A percentile compares a stretch with the other conserved stretches of the same genome.
Evolutionary conservation across 1,140 invertebrate genomes (phyloP).

Genomic region (Pseudoatta argentina): DNA sequence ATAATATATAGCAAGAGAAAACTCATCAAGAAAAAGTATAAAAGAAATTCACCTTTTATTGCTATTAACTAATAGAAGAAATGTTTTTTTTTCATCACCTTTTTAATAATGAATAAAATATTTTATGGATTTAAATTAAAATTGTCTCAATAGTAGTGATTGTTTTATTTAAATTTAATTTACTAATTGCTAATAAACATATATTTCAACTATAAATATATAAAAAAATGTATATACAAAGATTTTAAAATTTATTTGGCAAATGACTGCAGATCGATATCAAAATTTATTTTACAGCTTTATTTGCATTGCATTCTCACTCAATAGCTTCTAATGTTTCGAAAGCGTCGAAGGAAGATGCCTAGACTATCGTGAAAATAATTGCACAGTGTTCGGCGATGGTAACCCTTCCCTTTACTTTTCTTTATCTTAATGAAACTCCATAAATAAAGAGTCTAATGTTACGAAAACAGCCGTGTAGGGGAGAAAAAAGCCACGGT

Average conservation of each 20-base stretch:
- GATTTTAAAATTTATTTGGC: not conserved
- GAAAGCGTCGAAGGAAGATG: constrained; percentile 61
- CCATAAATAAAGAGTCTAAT: constrained; percentile 86
- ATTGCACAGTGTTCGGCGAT: constrained; percentile 84
- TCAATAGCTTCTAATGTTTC: constrained; percentile 62
- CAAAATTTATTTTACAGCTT: constrained; percentile 85
- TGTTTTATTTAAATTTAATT: not conserved
- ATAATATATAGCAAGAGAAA: not conserved
- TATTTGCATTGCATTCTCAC: constrained; percentile 82
- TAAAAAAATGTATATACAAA: not conserved
- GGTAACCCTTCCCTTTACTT: constrained; percentile 82
- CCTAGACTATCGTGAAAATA: constrained; percentile 81
- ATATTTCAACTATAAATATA: not conserved
- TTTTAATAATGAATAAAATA: not conserved
- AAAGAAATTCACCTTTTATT: constrained; percentile 11
- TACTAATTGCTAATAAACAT: not conserved
- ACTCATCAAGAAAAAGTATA: not conserved
- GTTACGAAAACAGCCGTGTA: constrained; percentile 80
- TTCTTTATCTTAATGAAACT: constrained; percentile 86
- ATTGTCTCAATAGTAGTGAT: not conserved
- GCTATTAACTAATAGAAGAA: not conserved
- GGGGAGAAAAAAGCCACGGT: constrained; percentile 75
- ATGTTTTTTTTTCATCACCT: not conserved
- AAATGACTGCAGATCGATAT: constrained; percentile 82
- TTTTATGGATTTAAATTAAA: constrained; percentile 6